These are phyloP conservation scores for Celastrina argiolus DNA, from an alignment of 2,888 invertebrate genomes.

Conservation along the genomic window DNA sequence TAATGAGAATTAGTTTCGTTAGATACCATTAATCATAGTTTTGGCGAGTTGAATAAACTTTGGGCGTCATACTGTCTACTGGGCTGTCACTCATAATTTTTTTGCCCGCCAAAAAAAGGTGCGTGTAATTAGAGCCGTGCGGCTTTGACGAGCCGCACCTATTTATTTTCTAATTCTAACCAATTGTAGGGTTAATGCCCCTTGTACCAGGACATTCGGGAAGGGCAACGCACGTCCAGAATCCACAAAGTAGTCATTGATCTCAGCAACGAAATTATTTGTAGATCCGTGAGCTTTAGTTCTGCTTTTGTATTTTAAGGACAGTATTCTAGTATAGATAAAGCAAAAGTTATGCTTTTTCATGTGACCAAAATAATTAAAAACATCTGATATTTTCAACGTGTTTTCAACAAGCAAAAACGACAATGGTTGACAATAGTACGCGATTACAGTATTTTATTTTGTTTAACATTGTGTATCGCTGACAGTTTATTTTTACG, in stretches of 20 bases:
- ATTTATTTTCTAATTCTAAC: constrained; percentile 39
- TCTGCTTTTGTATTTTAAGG: neutral
- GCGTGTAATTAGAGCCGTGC: constrained; percentile 44
- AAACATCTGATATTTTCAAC: no score
- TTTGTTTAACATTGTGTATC: neutral
- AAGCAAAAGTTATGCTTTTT: no score
- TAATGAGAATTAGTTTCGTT: constrained; percentile 17
- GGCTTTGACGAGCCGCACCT: constrained; percentile 37
- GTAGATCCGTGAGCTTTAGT: neutral
- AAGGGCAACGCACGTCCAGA: constrained; percentile 10
- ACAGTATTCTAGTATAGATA: no score
- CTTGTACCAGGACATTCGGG: constrained; percentile 13
- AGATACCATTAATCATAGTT: constrained; percentile 41
- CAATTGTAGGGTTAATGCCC: constrained; percentile 46
- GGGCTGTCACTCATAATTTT: constrained; percentile 34
- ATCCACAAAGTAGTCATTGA: neutral
- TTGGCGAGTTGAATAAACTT: constrained; percentile 39
- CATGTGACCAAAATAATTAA: no score
- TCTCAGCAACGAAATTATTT: neutral
- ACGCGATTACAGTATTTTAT: no score
- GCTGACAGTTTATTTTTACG: neutral
- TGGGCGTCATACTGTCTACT: constrained; percentile 46
- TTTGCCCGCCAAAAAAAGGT: constrained; percentile 42
- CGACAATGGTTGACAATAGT: no score
- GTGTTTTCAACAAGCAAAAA: no score